Conservation (phyloP, 2,113 vertebrate genomes). For the Pluvianellus socialis region DNA sequence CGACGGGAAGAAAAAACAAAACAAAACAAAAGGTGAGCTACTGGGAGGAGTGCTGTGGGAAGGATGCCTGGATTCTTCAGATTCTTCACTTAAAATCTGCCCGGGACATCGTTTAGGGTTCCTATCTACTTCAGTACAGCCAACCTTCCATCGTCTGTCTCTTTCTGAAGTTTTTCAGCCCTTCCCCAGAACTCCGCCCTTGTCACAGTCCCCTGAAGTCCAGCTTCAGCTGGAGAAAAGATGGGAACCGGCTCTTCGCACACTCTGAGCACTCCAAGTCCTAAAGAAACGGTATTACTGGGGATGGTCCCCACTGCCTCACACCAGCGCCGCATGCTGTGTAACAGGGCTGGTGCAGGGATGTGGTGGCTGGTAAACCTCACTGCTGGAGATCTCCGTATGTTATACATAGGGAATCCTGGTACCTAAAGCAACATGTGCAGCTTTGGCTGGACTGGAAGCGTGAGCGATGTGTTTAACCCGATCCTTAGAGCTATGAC, state of each 20-base stretch:
- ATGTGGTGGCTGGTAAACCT: fast-evolving
- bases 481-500: neutral
- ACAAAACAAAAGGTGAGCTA: neutral
- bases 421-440: fast-evolving
- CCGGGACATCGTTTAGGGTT: neutral
- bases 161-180: neutral
- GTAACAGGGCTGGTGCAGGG: neutral
- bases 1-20: neutral
- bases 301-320: neutral
- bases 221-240: neutral
- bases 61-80: neutral
- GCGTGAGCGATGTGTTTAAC: neutral
- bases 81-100: neutral
- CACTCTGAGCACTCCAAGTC: neutral
- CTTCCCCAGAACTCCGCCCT: neutral
- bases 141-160: neutral
- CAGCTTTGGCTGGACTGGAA: neutral
- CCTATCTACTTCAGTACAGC: neutral
- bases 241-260: fast-evolving
- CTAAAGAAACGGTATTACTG: neutral
- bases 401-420: fast-evolving
- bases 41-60: neutral
- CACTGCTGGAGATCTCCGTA: neutral
- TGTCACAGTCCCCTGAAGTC: neutral
- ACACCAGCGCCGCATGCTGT: neutral